Evolutionary conservation across 2,797 vertebrate species (phyloP).

Genomic region (Sarcoramphus papa): DNA sequence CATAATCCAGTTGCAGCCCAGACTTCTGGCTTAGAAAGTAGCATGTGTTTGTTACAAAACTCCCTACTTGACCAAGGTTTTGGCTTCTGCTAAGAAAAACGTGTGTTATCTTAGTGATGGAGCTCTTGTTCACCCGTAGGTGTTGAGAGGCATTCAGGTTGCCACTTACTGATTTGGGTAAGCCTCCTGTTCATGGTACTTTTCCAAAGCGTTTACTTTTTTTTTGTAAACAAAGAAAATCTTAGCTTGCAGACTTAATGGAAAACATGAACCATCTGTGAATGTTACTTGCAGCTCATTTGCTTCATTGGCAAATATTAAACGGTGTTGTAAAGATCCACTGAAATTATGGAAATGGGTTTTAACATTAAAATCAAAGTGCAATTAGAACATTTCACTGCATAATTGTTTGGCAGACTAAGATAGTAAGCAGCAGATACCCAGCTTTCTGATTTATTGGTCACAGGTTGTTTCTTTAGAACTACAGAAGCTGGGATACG

Average conservation of each 20-base stretch:
- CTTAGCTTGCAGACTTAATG: slow-evolving; percentile 47
- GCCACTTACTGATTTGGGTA: neutral
- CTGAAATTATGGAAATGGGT: slow-evolving; percentile 77
- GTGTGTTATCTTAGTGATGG: neutral
- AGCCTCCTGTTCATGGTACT: neutral
- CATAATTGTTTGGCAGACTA: slow-evolving; percentile 71
- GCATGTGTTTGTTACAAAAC: neutral
- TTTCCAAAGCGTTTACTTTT: neutral
- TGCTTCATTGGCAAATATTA: slow-evolving; percentile 74
- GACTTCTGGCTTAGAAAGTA: neutral
- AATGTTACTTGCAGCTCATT: slow-evolving; percentile 73
- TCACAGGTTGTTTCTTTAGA: slow-evolving; percentile 61
- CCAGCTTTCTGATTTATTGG: slow-evolving; percentile 64
- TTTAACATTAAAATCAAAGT: slow-evolving; percentile 76
- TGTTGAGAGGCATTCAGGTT: neutral
- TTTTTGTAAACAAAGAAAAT: slow-evolving; percentile 47
- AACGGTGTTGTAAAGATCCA: slow-evolving; percentile 68
- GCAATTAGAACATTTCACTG: slow-evolving; percentile 76
- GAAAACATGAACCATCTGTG: slow-evolving; percentile 72
- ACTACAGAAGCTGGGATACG: neutral
- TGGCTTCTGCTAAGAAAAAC: neutral
- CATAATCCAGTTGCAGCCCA: neutral
- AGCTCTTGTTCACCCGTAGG: neutral
- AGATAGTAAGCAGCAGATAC: slow-evolving; percentile 21
- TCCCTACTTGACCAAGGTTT: neutral